Evolutionary conservation across 92 coral and sea anemone genomes (phyloP), one percentile per base, ranked within the genome.

Genomic region (Muricea muricata): DNA sequence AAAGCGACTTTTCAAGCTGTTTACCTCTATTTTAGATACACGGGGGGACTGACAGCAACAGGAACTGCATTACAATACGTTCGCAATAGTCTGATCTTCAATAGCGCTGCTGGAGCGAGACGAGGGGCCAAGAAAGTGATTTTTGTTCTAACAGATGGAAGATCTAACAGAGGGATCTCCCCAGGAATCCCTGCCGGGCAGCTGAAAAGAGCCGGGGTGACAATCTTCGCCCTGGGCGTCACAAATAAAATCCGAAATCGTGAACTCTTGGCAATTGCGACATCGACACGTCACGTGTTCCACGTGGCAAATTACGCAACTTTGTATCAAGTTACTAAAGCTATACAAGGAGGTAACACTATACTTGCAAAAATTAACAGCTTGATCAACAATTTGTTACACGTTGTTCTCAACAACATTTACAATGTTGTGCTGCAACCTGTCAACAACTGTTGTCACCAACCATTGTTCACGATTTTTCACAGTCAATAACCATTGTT

Each of bases 1-100:
- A n/a, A n/a, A n/a, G n/a, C n/a, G n/a, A n/a, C n/a, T n/a, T n/a
- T n/a, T n/a, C n/a, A n/a, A n/a, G n/a, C n/a, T n/a, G n/a, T n/a
- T n/a, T n/a, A 42, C 50, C 14, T 42, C 14, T 17, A 11, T 42
- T 42, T 42, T 47, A 77, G 82, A 28, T 77, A 77, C 69, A 54
- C 82, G 4, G 82, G 82, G 4, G 82, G 82, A 4, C 0, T 9
- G 23, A 77, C 82, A 17, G 82, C 82, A 33, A 77, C 82, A 8
- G 82, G 82, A 3, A 15, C 60, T 25, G 82, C 82, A 1, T 34
- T 77, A 30, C 50, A 56, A 30, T 57, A 77, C 26, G 82, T 77
- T n/a, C n/a, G n/a, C n/a, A n/a, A n/a, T n/a, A n/a, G n/a, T n/a
- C n/a, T n/a, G n/a, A n/a, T n/a, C n/a, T 77, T 77, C 33, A 77